phyloP scores from a whole-genome alignment of 2,888 invertebrate genomes.

The Linnaemya vulpina region DNA sequence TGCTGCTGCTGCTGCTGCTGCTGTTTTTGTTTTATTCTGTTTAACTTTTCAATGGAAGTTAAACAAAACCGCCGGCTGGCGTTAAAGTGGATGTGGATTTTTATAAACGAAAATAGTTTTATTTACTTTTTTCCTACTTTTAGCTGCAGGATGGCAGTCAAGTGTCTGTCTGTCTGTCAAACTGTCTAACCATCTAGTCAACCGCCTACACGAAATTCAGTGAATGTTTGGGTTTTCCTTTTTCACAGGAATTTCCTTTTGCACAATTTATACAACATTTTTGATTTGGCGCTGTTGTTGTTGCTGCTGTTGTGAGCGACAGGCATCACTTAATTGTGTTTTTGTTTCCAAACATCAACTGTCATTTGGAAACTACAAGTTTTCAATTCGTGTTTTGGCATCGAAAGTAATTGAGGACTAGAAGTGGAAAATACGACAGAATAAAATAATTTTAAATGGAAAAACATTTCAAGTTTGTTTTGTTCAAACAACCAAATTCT shows the following conservation, averaged over 20 bases:
- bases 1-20: neutral
- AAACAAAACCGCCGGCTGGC: neutral
- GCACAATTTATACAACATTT: neutral
- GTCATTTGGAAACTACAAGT: neutral
- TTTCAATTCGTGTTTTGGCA: neutral
- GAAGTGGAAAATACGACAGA: too few relatives aligned
- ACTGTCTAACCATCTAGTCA: neutral
- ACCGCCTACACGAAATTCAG: slow-evolving; percentile 16
- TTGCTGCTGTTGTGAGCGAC: neutral
- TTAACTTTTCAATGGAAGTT: slow-evolving; percentile 31
- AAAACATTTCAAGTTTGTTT: too few relatives aligned
- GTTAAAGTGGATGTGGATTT: neutral
- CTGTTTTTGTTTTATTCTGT: slow-evolving; percentile 1
- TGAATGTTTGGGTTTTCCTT: slow-evolving; percentile 4
- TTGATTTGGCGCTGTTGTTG: neutral
- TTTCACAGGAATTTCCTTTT: neutral
- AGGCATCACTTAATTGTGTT: neutral
- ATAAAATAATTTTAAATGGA: too few relatives aligned
- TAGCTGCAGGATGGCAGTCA: slow-evolving; percentile 16
- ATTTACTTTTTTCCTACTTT: slow-evolving; percentile 3
- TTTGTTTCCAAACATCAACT: neutral
- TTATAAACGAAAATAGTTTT: neutral
- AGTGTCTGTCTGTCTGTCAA: slow-evolving; percentile 29
- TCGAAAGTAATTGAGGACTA: too few relatives aligned
- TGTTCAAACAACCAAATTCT: neutral